phyloP scores from a whole-genome alignment of 2,797 vertebrate genomes.

The Siniperca undulata region DNA sequence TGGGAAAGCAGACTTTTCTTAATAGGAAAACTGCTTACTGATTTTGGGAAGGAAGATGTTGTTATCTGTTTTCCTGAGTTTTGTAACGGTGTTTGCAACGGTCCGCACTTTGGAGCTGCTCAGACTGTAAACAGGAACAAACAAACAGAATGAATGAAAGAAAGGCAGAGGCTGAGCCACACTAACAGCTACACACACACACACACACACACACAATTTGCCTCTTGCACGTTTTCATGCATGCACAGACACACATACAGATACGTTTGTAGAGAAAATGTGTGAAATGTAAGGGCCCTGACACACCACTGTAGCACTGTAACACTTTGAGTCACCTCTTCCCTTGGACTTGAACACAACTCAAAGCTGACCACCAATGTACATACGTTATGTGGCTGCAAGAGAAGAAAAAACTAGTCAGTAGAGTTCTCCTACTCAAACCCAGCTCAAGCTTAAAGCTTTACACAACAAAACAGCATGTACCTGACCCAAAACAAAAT shows the following conservation, averaged over 20 bases:
- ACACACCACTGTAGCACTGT: background rate
- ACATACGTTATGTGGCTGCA: background rate
- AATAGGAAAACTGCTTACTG: slow-evolving; percentile 2
- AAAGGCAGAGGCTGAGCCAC: slow-evolving; percentile 24
- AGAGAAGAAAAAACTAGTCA: background rate
- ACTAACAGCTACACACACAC: background rate
- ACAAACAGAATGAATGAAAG: slow-evolving; percentile 31
- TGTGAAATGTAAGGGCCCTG: background rate
- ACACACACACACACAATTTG: background rate
- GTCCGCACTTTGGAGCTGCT: slow-evolving; percentile 25
- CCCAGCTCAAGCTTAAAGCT: background rate
- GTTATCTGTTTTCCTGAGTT: slow-evolving; percentile 51
- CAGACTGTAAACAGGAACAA: slow-evolving; percentile 73
- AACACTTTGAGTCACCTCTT: background rate
- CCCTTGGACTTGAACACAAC: background rate
- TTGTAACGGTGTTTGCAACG: background rate
- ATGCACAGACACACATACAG: background rate
- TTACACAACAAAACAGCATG: background rate
- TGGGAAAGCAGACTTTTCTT: background rate
- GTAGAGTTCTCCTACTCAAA: background rate
- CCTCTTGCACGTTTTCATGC: background rate
- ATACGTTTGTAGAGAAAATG: background rate
- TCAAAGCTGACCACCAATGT: background rate
- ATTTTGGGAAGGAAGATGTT: slow-evolving; percentile 29
- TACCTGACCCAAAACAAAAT: background rate